Percentiles rank a stretch among this genome's conserved stretches.
Conservation (phyloP, 2,888 invertebrate genomes). For the Ypsolopha scabrella region DNA sequence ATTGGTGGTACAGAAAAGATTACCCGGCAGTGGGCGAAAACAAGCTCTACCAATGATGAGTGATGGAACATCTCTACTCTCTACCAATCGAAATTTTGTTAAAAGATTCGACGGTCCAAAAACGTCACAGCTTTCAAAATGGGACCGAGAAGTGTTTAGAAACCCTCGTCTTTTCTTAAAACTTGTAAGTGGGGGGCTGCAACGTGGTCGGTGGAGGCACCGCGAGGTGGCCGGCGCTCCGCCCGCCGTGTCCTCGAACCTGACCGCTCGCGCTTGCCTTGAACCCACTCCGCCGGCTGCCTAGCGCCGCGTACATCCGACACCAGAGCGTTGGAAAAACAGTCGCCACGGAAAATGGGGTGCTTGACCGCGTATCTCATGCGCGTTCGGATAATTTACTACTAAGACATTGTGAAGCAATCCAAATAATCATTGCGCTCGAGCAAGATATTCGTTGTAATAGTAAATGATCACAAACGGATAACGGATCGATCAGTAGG, state of each 20-base stretch:
- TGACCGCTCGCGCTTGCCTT: constrained; percentile 68
- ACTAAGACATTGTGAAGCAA: neutral
- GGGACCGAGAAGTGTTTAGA: neutral
- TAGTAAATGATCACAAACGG: too few relatives aligned
- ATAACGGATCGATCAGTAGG: too few relatives aligned
- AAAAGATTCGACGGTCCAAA: neutral
- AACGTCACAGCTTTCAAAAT: neutral
- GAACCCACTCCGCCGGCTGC: constrained; percentile 33
- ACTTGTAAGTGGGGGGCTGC: neutral
- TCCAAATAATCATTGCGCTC: too few relatives aligned
- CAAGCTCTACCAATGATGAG: too few relatives aligned
- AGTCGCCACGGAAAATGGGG: constrained; percentile 27
- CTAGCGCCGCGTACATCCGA: neutral
- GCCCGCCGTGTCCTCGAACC: constrained; percentile 60
- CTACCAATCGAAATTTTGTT: too few relatives aligned
- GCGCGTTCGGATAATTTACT: neutral
- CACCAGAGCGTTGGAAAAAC: constrained; percentile 32
- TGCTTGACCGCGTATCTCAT: constrained; percentile 4
- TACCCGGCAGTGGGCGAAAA: too few relatives aligned
- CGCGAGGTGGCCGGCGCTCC: constrained; percentile 27
- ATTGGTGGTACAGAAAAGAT: too few relatives aligned
- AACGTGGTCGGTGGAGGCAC: constrained; percentile 27
- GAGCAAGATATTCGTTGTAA: too few relatives aligned
- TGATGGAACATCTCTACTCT: too few relatives aligned
- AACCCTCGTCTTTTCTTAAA: neutral